Evolutionary conservation across 2,797 vertebrate species (phyloP).

Genomic region (Clarias fuscus): DNA sequence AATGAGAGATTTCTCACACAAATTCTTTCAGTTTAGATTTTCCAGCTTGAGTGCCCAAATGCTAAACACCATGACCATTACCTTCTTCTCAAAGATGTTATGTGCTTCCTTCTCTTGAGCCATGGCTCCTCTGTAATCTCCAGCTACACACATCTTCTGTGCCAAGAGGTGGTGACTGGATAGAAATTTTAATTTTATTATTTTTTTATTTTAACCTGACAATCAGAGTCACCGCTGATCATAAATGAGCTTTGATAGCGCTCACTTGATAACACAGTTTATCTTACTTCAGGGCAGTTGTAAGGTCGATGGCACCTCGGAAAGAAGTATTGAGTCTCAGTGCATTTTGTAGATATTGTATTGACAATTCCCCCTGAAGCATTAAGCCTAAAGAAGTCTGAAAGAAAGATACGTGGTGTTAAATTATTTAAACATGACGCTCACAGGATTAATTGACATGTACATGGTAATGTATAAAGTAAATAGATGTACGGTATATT

Average conservation of each 20-base stretch:
- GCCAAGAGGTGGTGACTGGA: constrained; percentile 80
- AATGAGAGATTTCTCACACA: background rate
- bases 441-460: background rate
- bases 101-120: constrained; percentile 81
- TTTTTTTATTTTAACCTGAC: background rate
- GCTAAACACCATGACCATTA: constrained; percentile 52
- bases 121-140: constrained; percentile 81
- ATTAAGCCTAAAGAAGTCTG: constrained; percentile 80
- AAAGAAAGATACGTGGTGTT: background rate
- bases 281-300: constrained; percentile 77
- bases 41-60: background rate
- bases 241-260: background rate
- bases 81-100: constrained; percentile 74
- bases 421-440: background rate
- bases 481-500: background rate
- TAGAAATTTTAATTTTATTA: constrained; percentile 8
- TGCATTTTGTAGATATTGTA: constrained; percentile 74
- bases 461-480: constrained; percentile 18
- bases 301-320: constrained; percentile 68
- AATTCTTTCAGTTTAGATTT: background rate
- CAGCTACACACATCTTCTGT: constrained; percentile 76
- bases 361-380: constrained; percentile 71
- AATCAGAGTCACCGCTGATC: background rate
- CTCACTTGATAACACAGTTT: background rate
- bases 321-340: constrained; percentile 77